A percentile compares a stretch with the other conserved stretches of the same genome.
Evolutionary conservation across 1,140 invertebrate species (phyloP).

Genomic region (Drosophila melanica): DNA sequence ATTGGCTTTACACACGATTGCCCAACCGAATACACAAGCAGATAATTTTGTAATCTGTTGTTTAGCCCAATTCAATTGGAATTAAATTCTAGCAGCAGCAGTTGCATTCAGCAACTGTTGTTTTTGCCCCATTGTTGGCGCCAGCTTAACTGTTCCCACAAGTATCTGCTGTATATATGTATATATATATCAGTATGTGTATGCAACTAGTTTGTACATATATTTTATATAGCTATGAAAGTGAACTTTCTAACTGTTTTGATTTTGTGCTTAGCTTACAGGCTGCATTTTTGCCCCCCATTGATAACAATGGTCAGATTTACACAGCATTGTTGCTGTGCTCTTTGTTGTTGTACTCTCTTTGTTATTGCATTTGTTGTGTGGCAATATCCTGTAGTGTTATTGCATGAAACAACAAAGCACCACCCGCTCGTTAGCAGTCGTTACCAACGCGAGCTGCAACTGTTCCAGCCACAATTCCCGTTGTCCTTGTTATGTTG

Average conservation of each 20-base stretch:
- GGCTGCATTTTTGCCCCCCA: constrained; percentile 55
- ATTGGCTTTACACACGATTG: constrained; percentile 44
- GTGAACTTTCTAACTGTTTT: constrained; percentile 54
- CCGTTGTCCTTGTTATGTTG: constrained; percentile 20
- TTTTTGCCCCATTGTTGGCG: constrained; percentile 7
- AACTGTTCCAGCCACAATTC: constrained; percentile 11
- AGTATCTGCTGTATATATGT: not conserved
- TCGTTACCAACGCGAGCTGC: constrained; percentile 28
- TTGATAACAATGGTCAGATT: constrained; percentile 48
- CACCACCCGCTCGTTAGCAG: constrained; percentile 56
- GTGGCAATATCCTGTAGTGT: constrained; percentile 59
- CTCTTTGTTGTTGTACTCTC: not conserved
- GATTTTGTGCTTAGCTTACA: constrained; percentile 61
- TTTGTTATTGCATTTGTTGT: constrained; percentile 11
- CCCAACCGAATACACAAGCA: constrained; percentile 5
- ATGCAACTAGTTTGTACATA: constrained; percentile 7
- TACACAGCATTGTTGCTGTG: constrained; percentile 13
- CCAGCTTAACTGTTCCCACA: constrained; percentile 21
- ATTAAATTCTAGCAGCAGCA: constrained; percentile 51
- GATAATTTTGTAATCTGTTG: constrained; percentile 46
- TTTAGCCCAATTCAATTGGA: constrained; percentile 60
- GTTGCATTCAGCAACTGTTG: constrained; percentile 8
- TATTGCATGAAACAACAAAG: constrained; percentile 39
- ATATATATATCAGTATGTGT: constrained; percentile 1
- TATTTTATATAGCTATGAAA: constrained; percentile 11